phyloP scores from a whole-genome alignment of 2,113 vertebrate genomes.

The Engystomops pustulosus region DNA sequence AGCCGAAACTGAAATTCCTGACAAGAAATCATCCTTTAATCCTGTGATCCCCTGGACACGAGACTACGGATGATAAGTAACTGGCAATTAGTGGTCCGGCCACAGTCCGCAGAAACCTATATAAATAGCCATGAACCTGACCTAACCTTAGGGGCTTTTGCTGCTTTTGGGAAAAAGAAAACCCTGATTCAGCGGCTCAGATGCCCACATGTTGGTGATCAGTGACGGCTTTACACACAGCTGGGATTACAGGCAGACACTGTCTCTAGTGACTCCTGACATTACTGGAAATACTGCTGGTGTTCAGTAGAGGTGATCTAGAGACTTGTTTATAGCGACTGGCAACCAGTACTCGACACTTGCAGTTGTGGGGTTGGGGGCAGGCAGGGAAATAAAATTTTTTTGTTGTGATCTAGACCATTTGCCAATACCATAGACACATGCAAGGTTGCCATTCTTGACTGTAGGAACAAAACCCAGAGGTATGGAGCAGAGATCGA shows the following conservation, averaged over 20 bases:
- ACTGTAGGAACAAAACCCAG: too few relatives aligned
- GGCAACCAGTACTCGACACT: too few relatives aligned
- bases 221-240: not conserved
- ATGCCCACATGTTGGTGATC: not conserved
- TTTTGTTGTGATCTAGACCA: too few relatives aligned
- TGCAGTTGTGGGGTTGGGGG: too few relatives aligned
- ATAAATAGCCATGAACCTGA: conserved; percentile 62
- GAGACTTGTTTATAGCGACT: too few relatives aligned
- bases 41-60: conserved; percentile 66
- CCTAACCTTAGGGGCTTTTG: conserved; percentile 26
- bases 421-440: too few relatives aligned
- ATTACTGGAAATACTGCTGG: not conserved
- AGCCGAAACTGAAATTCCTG: conserved; percentile 60
- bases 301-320: not conserved
- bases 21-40: conserved; percentile 45
- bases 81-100: conserved; percentile 64
- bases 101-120: conserved; percentile 57
- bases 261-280: not conserved
- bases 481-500: too few relatives aligned
- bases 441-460: too few relatives aligned
- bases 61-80: conserved; percentile 62
- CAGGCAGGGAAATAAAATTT: too few relatives aligned
- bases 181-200: conserved; percentile 20
- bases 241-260: not conserved
- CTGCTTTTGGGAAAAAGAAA: conserved; percentile 40